Conservation (phyloP, 2,888 invertebrate genomes). For the Drosophila vallismaia region DNA sequence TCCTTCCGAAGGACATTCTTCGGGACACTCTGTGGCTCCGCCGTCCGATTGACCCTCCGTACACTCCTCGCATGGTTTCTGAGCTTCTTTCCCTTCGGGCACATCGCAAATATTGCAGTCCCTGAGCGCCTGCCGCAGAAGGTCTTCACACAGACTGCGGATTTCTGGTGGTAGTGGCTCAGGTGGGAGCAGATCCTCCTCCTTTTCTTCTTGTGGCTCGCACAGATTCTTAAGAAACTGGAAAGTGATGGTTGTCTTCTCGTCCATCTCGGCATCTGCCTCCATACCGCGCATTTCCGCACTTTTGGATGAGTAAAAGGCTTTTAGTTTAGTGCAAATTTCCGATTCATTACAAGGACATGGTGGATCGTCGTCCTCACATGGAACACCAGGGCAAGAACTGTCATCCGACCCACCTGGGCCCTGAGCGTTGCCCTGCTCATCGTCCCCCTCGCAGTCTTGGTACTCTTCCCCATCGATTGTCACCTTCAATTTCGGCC, state of each 20-base stretch:
- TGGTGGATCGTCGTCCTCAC: not conserved
- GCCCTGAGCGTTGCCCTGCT: not conserved
- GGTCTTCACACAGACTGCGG: slow-evolving; percentile 23
- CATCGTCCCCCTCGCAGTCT: slow-evolving; percentile 5
- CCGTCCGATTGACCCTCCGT: slow-evolving; percentile 4
- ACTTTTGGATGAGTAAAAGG: not conserved
- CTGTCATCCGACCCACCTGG: not conserved
- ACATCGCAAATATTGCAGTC: slow-evolving; percentile 17
- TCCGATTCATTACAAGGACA: not conserved
- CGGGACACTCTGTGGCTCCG: not conserved
- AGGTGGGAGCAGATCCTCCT: slow-evolving; percentile 13
- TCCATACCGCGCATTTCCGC: not conserved
- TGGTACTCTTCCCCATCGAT: not conserved
- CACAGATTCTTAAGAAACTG: not conserved
- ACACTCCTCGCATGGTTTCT: slow-evolving; percentile 1
- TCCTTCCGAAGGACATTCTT: not conserved
- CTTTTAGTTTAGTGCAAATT: not conserved
- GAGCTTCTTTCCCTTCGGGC: not conserved
- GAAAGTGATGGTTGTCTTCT: not conserved
- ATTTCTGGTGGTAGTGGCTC: slow-evolving; percentile 20
- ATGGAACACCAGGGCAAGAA: not conserved
- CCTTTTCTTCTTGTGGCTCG: not conserved
- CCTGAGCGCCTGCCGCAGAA: slow-evolving; percentile 26
- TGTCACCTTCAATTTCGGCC: not conserved
- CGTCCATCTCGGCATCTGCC: not conserved